These are phyloP conservation scores for Onychorhynchus coronatus DNA, from an alignment of 2,113 vertebrate species.

Conservation along the genomic window DNA sequence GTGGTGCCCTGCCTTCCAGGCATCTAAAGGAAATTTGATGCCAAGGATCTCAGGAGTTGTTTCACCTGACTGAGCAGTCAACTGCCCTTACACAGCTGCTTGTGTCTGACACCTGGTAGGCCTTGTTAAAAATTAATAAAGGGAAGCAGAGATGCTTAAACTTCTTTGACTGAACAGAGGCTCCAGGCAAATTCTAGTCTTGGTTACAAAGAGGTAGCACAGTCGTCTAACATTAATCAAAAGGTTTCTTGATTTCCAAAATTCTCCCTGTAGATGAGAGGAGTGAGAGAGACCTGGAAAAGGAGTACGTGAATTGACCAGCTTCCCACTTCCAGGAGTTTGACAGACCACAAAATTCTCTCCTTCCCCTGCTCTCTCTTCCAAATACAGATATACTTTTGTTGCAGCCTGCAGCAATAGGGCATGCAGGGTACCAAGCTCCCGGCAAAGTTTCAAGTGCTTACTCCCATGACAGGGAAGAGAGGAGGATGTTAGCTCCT, in stretches of 20 bases:
- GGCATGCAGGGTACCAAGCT: background rate
- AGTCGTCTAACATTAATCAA: background rate
- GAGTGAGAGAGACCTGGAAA: background rate
- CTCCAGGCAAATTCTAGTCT: background rate
- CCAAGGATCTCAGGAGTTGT: background rate
- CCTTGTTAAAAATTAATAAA: background rate
- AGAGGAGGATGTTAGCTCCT: background rate
- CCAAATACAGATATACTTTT: background rate
- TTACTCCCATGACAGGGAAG: background rate
- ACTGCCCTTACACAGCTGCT: background rate
- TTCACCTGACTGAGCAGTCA: background rate
- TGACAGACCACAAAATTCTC: background rate
- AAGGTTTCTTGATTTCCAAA: background rate
- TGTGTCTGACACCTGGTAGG: background rate
- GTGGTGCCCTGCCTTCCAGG: background rate
- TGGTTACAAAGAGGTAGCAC: background rate
- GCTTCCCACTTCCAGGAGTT: background rate
- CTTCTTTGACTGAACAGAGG: background rate
- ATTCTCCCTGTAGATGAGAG: background rate
- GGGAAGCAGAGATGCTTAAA: background rate
- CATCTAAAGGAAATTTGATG: background rate
- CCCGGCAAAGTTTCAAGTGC: background rate
- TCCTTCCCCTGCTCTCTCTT: background rate
- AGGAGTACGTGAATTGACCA: accelerated
- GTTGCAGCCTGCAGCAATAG: background rate